Percentiles rank a stretch among this genome's conserved stretches.
Conservation (phyloP, 2,113 vertebrate species). For the Labeo rohita region DNA sequence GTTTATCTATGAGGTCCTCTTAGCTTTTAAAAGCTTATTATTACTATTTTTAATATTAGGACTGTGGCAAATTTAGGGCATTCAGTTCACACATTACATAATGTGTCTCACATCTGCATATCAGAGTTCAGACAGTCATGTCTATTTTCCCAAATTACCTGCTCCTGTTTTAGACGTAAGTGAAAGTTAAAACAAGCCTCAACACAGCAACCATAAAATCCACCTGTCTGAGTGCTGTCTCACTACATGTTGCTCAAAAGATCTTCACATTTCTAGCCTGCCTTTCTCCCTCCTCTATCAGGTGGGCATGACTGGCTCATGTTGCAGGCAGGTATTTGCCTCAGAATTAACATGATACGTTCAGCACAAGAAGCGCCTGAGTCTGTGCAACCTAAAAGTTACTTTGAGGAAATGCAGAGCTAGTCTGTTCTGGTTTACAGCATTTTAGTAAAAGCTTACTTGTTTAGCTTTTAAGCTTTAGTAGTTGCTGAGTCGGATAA, state of each 20-base stretch:
- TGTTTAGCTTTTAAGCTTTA: not conserved
- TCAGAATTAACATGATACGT: not conserved
- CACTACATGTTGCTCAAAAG: conserved; percentile 23
- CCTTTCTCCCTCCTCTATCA: not conserved
- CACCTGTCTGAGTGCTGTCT: conserved; percentile 21
- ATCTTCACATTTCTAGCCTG: not conserved
- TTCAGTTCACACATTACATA: not conserved
- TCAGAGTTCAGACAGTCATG: not conserved
- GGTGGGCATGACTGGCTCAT: not conserved
- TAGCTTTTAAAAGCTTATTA: not conserved
- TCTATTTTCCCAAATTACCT: conserved; percentile 1
- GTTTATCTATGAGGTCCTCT: not conserved
- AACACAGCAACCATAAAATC: not conserved
- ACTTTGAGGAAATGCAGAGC: not conserved
- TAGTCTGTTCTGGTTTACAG: not conserved
- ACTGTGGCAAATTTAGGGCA: not conserved
- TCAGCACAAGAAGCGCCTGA: not conserved
- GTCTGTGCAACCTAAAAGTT: not conserved
- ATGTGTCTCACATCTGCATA: no score
- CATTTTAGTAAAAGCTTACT: not conserved
- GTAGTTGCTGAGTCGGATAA: not conserved
- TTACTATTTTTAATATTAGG: not conserved
- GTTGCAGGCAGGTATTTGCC: not conserved
- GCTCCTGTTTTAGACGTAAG: not conserved
- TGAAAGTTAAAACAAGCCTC: not conserved